Evolutionary conservation across 2,888 invertebrate species (phyloP).

Genomic region (Tetanocera ferruginea): DNA sequence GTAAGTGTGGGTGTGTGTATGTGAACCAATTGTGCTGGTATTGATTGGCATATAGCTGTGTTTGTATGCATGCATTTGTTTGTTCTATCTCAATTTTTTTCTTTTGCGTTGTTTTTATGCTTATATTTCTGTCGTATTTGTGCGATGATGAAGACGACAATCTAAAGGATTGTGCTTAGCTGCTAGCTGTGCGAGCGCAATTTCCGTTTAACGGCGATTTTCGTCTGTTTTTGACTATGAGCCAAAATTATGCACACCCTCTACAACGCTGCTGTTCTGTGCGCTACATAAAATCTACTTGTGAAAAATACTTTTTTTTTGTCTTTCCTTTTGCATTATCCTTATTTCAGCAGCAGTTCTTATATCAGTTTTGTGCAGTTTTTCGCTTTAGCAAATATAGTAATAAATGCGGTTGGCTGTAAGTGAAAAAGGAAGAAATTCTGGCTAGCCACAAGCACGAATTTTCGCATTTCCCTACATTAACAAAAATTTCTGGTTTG

Average conservation of each 20-base stretch:
- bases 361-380: neutral
- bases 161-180: neutral
- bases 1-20: neutral
- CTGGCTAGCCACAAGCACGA: neutral
- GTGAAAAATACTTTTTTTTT: neutral
- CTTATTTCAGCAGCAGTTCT: neutral
- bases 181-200: neutral
- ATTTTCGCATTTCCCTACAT: neutral
- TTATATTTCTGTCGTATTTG: neutral
- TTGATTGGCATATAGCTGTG: neutral
- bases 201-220: constrained; percentile 1
- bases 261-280: neutral
- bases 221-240: constrained; percentile 6
- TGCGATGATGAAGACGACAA: neutral
- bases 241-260: constrained; percentile 1
- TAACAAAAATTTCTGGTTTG: neutral
- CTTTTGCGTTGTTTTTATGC: neutral
- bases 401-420: neutral
- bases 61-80: constrained; percentile 13
- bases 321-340: neutral
- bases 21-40: neutral
- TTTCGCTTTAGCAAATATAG: neutral
- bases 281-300: neutral
- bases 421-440: no score
- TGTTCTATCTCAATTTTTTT: neutral